phyloP scores from a whole-genome alignment of 2,888 invertebrate genomes.

The Hybos culiciformis region DNA sequence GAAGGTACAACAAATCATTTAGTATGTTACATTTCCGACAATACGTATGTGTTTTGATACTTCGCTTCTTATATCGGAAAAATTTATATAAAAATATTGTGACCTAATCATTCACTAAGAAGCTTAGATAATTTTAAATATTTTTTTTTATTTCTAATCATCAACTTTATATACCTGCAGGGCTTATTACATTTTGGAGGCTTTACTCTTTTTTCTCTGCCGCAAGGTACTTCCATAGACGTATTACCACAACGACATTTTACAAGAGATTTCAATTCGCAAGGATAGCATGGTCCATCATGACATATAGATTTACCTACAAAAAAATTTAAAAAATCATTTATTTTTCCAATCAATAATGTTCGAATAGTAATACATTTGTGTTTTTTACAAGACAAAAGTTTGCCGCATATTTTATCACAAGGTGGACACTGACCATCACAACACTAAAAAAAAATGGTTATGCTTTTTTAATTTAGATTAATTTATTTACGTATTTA shows the following conservation, averaged over 20 bases:
- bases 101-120: no score
- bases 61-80: no score
- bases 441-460: constrained; percentile 50
- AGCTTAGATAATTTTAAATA: no score
- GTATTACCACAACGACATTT: constrained; percentile 74
- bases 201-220: constrained; percentile 58
- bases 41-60: no score
- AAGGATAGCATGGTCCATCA: constrained; percentile 68
- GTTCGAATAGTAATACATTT: no score
- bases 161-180: constrained; percentile 48
- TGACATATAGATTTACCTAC: constrained; percentile 60
- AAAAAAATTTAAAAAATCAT: no score
- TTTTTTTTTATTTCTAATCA: no score
- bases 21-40: no score
- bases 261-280: constrained; percentile 38
- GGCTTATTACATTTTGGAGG: constrained; percentile 63
- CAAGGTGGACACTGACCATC: constrained; percentile 71
- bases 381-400: constrained; percentile 73
- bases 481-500: constrained; percentile 1
- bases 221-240: constrained; percentile 70
- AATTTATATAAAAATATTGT: no score
- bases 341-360: no score
- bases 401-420: constrained; percentile 71
- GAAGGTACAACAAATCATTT: background rate
- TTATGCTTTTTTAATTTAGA: background rate